A percentile compares a stretch with the other conserved stretches of the same genome.
Conservation (phyloP, 1,140 invertebrate genomes). For the Heterodera schachtii region DNA sequence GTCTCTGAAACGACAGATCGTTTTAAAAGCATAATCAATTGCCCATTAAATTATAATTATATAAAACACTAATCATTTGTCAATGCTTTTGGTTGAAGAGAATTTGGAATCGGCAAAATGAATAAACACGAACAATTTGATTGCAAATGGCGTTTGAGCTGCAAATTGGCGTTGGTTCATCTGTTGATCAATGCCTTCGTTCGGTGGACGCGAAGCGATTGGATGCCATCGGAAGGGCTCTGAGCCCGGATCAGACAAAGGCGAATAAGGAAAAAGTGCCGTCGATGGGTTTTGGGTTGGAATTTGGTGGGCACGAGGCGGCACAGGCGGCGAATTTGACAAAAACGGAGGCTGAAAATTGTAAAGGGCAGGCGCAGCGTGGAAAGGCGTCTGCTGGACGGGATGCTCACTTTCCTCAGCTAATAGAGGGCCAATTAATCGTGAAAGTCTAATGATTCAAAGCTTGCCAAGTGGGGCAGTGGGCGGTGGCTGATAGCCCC, state of each 20-base stretch:
- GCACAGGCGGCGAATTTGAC: not conserved
- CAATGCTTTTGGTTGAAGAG: slow-evolving; percentile 8
- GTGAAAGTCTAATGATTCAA: not conserved
- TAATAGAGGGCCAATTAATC: not conserved
- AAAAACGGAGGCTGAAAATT: not conserved
- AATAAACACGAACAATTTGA: not conserved
- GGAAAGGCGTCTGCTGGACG: not conserved
- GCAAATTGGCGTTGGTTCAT: not conserved
- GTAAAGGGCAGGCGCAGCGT: slow-evolving; percentile 1
- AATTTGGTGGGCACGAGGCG: slow-evolving; percentile 6
- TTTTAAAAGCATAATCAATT: no score
- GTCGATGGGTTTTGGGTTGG: not conserved
- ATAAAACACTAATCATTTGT: no score
- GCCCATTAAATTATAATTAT: no score
- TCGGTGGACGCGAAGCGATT: not conserved
- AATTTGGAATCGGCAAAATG: no score
- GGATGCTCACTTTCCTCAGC: not conserved
- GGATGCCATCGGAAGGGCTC: not conserved
- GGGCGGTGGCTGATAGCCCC: slow-evolving; percentile 44
- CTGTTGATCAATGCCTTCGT: not conserved
- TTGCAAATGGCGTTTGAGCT: not conserved
- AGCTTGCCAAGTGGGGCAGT: slow-evolving; percentile 30
- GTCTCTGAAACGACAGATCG: no score
- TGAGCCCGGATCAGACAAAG: not conserved
- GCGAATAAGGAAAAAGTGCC: not conserved